Conservation (phyloP, 2,888 invertebrate species). For the Lutraria lutraria region DNA sequence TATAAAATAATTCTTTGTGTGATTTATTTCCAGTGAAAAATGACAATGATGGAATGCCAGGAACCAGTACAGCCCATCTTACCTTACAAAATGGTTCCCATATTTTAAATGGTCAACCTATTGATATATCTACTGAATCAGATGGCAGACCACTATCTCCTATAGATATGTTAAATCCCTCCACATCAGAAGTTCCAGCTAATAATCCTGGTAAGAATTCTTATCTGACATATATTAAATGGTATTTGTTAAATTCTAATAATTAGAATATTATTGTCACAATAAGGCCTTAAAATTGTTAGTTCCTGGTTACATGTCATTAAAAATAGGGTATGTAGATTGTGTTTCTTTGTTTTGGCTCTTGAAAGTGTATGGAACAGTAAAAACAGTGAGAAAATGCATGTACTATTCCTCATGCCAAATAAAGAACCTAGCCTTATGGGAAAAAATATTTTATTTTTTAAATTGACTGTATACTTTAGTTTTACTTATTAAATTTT, state of each 20-base stretch:
- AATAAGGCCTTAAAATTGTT: neutral
- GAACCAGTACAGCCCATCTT: neutral
- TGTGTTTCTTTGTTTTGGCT: too few relatives aligned
- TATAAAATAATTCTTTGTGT: neutral
- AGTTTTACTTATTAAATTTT: too few relatives aligned
- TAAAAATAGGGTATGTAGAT: too few relatives aligned
- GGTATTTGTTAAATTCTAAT: neutral
- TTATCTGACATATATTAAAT: neutral
- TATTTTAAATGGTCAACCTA: neutral
- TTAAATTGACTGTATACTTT: too few relatives aligned
- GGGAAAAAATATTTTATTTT: too few relatives aligned
- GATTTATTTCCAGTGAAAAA: neutral
- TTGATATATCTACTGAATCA: neutral
- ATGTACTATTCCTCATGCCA: too few relatives aligned
- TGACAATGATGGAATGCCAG: neutral
- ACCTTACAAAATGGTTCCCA: neutral
- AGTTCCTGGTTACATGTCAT: neutral
- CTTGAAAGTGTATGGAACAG: too few relatives aligned
- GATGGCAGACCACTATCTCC: neutral
- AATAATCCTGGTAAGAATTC: neutral
- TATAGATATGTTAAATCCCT: neutral
- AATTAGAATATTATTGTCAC: neutral
- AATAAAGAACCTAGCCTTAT: too few relatives aligned
- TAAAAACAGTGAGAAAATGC: too few relatives aligned
- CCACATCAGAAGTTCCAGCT: neutral